phyloP scores from a whole-genome alignment of 2,113 vertebrate species.

The Tringa solitaria region DNA sequence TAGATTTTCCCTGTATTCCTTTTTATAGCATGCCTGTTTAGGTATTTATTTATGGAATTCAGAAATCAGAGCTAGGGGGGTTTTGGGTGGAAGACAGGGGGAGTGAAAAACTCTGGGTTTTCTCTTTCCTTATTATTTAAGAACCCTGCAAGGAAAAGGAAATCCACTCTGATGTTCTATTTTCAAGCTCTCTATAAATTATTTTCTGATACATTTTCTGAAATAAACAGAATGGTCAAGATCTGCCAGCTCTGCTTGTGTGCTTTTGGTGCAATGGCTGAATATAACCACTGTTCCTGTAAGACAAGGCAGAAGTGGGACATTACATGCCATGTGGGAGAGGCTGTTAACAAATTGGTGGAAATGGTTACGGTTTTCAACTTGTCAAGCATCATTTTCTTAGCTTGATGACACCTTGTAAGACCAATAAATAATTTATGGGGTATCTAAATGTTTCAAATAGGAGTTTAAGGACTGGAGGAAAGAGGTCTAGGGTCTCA shows the following conservation, averaged over 20 bases:
- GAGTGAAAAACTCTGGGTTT: neutral
- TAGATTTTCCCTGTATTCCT: neutral
- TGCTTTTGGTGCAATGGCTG: neutral
- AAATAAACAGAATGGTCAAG: slow-evolving; percentile 10
- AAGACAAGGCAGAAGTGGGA: slow-evolving; percentile 48
- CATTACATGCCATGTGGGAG: slow-evolving; percentile 50
- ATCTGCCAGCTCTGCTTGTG: neutral
- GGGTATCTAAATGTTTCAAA: slow-evolving; percentile 60
- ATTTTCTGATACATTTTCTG: slow-evolving; percentile 9
- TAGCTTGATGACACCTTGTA: slow-evolving; percentile 53
- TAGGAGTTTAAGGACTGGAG: slow-evolving; percentile 63
- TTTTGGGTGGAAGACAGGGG: neutral
- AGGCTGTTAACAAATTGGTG: slow-evolving; percentile 69
- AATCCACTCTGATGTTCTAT: neutral
- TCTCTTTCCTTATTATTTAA: neutral
- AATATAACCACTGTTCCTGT: slow-evolving; percentile 2
- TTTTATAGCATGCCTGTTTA: neutral
- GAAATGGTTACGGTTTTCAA: slow-evolving; percentile 60
- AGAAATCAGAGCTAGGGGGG: neutral
- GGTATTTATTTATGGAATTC: neutral
- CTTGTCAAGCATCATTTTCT: slow-evolving; percentile 59
- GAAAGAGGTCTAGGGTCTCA: slow-evolving; percentile 63
- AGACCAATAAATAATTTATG: slow-evolving; percentile 64
- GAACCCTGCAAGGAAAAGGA: neutral
- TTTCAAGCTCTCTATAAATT: slow-evolving; percentile 24